These are phyloP conservation scores for Schizopygopsis pylzovi DNA, from an alignment of 2,797 vertebrate genomes.

Conservation along the genomic window DNA sequence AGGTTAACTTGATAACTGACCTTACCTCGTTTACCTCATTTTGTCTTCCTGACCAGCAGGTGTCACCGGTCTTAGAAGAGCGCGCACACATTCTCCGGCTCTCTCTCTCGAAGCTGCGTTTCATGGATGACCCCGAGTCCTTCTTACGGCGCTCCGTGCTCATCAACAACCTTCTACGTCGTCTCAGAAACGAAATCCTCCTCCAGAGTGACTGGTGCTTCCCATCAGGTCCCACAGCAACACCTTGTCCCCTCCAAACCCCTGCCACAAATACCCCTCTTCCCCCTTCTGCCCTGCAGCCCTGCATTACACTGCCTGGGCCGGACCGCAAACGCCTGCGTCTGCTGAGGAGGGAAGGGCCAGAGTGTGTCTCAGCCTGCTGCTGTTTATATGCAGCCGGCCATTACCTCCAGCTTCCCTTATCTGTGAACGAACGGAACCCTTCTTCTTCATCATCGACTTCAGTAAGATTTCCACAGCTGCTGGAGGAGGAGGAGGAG, in stretches of 20 bases:
- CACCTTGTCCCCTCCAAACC: conserved; percentile 34
- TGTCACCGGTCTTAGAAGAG: conserved; percentile 89
- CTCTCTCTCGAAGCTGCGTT: conserved; percentile 95
- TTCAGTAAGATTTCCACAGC: conserved; percentile 62
- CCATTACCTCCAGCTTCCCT: conserved; percentile 89
- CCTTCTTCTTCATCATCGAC: conserved; percentile 71
- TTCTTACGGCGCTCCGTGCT: conserved; percentile 94
- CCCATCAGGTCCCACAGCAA: conserved; percentile 71
- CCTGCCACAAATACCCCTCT: conserved; percentile 61
- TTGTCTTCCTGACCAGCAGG: conserved; percentile 73
- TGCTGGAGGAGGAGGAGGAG: conserved; percentile 66
- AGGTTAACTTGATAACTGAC: neutral
- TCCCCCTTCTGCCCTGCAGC: conserved; percentile 63
- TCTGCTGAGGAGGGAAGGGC: conserved; percentile 77
- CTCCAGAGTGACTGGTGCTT: conserved; percentile 96
- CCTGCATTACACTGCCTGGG: conserved; percentile 72
- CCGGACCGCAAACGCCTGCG: conserved; percentile 89
- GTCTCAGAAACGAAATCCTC: conserved; percentile 91
- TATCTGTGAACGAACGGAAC: conserved; percentile 82
- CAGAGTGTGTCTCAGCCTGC: conserved; percentile 87
- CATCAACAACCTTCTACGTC: conserved; percentile 94
- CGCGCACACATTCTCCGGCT: conserved; percentile 92
- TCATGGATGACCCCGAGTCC: conserved; percentile 94
- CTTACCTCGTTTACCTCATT: neutral
- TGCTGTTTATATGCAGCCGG: conserved; percentile 90